Percentiles rank a stretch among this genome's conserved stretches.
These are phyloP conservation scores for Bombycilla garrulus DNA, from an alignment of 2,113 vertebrate genomes.

Conservation along the genomic window DNA sequence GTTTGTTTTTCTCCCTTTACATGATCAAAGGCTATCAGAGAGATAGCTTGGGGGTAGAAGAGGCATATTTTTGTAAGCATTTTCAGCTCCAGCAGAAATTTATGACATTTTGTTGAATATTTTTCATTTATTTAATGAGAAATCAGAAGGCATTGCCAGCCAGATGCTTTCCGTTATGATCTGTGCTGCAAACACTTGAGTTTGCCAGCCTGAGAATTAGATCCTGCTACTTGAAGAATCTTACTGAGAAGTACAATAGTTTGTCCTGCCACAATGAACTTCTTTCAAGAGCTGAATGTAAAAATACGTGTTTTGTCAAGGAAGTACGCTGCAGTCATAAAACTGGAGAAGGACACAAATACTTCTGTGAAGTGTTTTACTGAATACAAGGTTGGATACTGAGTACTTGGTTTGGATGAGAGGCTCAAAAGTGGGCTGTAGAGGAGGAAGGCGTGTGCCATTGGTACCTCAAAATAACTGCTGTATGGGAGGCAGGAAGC, in stretches of 20 bases:
- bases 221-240: not conserved
- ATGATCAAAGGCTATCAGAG: not conserved
- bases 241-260: not conserved
- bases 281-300: not conserved
- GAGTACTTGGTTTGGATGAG: not conserved
- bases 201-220: not conserved
- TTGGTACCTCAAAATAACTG: not conserved
- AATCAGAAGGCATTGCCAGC: not conserved
- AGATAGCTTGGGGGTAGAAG: not conserved
- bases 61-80: not conserved
- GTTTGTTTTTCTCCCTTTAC: not conserved
- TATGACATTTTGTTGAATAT: not conserved
- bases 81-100: slow-evolving; percentile 2
- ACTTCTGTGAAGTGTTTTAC: not conserved
- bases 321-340: not conserved
- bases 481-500: not conserved
- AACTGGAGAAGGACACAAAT: not conserved
- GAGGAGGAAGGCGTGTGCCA: not conserved
- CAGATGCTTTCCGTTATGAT: not conserved
- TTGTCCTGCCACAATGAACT: not conserved
- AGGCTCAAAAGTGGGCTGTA: not conserved
- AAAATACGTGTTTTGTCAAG: not conserved
- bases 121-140: slow-evolving; percentile 15
- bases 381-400: not conserved
- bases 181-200: not conserved